Base-by-base conservation (phyloP, 2,888 invertebrate species). In the Psylliodes chrysocephalus region DNA sequence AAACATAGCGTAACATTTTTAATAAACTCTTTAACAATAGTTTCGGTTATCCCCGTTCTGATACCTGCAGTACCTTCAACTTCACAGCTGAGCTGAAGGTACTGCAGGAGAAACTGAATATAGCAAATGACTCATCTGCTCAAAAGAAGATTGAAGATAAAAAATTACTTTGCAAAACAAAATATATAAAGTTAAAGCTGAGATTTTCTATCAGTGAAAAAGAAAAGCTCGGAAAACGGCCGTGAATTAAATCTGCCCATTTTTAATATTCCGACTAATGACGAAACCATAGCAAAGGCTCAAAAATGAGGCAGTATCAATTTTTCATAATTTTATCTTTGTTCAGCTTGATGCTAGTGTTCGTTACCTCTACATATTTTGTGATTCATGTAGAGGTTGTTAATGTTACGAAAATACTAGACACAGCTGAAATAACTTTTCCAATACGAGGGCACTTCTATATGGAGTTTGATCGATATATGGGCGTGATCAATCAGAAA, bases 401-500 rank as follows among this genome's bases (percentile, higher is more conserved):
- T 8, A 17, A 49, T 59, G 17, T 52, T 60, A 12, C 49, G 12
- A 52, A 51, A n/a, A n/a, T n/a, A n/a, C n/a, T n/a, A n/a, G n/a
- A n/a, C n/a, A n/a, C n/a, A n/a, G n/a, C n/a, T n/a, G n/a, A 42
- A 33, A 22, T 52, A 40, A 60, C 44, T 14, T 57, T 63, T 49
- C 30, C 59, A 12, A 60, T 44, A 28, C n/a, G 35, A 25, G 28
- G 51, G n/a, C 28, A 61, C 38, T 46, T 53, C 22, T 55, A 55
- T 25, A 64, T 60, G 64, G 54, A 56, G 17, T 62, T 18, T n/a
- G 42, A 62, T 49, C n/a, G 42, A 49, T 55, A 56, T 56, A 56
- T 56, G 55, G 56, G 51, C 15, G 15, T 62, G 25, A 56, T 62
- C 17, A 62, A 61, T 49, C 35, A 62, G 28, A 56, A 55, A 55